Conservation (phyloP, 2,888 invertebrate species). For the Mimumesa dahlbomi region DNA sequence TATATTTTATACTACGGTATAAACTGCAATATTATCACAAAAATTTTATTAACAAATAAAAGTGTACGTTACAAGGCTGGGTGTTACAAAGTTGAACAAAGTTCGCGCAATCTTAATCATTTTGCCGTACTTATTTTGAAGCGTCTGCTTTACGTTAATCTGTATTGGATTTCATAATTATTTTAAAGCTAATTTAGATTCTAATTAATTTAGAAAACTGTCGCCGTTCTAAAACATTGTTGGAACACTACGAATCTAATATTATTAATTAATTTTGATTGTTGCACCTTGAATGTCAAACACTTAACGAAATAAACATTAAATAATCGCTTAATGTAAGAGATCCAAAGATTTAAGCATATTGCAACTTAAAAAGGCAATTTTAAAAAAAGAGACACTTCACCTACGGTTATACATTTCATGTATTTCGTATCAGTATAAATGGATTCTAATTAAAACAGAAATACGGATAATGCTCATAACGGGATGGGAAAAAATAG, state of each 20-base stretch:
- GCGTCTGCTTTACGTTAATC: not conserved
- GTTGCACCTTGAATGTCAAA: too few relatives aligned
- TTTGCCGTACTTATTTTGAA: not conserved
- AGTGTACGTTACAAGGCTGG: constrained; percentile 6
- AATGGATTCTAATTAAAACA: too few relatives aligned
- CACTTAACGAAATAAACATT: too few relatives aligned
- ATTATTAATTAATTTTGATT: not conserved
- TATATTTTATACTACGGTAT: too few relatives aligned
- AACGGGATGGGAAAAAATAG: constrained; percentile 2
- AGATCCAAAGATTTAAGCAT: too few relatives aligned
- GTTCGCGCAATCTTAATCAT: not conserved
- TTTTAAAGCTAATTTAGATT: not conserved
- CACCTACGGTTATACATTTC: not conserved
- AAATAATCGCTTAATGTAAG: too few relatives aligned
- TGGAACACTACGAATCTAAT: not conserved
- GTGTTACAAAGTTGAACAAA: not conserved
- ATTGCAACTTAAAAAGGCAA: too few relatives aligned
- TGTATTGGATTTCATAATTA: not conserved
- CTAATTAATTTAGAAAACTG: not conserved
- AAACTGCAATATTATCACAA: constrained; percentile 4
- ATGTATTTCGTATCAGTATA: too few relatives aligned
- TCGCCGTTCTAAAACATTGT: not conserved
- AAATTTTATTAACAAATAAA: constrained; percentile 12
- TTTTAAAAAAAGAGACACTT: not conserved
- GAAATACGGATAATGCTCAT: constrained; percentile 31